Percentiles rank a stretch among this genome's conserved stretches.
phyloP scores from a whole-genome alignment of 2,888 invertebrate genomes.

The Maniola hyperantus region DNA sequence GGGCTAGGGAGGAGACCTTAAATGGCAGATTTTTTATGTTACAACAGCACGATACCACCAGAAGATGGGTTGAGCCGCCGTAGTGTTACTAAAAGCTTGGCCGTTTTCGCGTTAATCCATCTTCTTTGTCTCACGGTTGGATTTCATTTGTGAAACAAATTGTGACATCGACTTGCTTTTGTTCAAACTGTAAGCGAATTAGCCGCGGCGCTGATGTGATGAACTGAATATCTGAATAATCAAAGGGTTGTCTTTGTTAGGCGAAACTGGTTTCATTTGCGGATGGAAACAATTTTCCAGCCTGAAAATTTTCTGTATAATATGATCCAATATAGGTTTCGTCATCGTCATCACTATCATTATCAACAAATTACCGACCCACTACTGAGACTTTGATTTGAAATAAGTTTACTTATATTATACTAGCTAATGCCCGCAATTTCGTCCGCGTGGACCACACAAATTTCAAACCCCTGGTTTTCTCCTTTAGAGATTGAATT shows the following conservation, averaged over 20 bases:
- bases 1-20: not conserved
- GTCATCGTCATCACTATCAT: no score
- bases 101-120: constrained; percentile 76
- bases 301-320: no score
- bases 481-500: no score
- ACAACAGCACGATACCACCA: not conserved
- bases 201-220: constrained; percentile 39
- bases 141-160: constrained; percentile 71
- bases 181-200: constrained; percentile 54
- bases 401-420: no score
- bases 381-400: no score
- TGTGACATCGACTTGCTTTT: constrained; percentile 54
- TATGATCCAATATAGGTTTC: no score
- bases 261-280: not conserved
- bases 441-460: no score
- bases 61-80: not conserved
- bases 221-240: constrained; percentile 23
- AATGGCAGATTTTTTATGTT: not conserved
- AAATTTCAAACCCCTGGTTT: no score
- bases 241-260: constrained; percentile 18
- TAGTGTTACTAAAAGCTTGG: constrained; percentile 50
- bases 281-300: not conserved
- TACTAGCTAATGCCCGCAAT: no score
- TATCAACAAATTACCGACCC: no score
- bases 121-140: constrained; percentile 72